phyloP scores from a whole-genome alignment of 2,888 invertebrate genomes.

The Marasmarcha lunaedactyla region DNA sequence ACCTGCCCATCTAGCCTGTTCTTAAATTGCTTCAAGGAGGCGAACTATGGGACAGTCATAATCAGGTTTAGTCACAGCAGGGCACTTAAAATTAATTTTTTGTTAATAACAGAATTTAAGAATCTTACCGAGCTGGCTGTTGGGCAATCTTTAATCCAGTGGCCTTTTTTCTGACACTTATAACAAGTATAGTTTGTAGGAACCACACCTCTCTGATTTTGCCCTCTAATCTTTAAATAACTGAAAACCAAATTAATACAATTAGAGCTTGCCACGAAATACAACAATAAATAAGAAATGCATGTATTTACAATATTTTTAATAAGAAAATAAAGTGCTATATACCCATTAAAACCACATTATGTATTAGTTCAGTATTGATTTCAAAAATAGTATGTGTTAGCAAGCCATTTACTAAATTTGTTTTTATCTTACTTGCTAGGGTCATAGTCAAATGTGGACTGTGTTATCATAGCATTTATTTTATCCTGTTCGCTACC shows the following conservation, averaged over 20 bases:
- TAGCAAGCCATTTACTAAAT: too few relatives aligned
- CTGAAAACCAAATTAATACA: slow-evolving; percentile 58
- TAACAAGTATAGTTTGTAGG: slow-evolving; percentile 94
- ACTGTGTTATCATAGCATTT: slow-evolving; percentile 96
- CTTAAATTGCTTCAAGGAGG: too few relatives aligned
- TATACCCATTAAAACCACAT: neutral
- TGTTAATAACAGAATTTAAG: neutral
- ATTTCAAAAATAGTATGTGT: too few relatives aligned
- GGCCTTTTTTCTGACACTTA: slow-evolving; percentile 94
- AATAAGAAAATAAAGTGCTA: slow-evolving; percentile 1
- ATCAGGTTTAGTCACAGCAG: too few relatives aligned
- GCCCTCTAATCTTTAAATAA: slow-evolving; percentile 89
- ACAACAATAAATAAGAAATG: too few relatives aligned
- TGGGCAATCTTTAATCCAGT: slow-evolving; percentile 98
- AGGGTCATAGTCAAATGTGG: slow-evolving; percentile 96
- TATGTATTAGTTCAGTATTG: too few relatives aligned
- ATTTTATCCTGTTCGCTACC: slow-evolving; percentile 98
- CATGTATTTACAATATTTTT: too few relatives aligned
- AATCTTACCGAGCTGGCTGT: slow-evolving; percentile 63
- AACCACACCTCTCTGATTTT: slow-evolving; percentile 89
- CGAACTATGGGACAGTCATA: too few relatives aligned
- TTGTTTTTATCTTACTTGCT: slow-evolving; percentile 81
- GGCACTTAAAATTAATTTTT: neutral
- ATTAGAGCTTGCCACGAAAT: too few relatives aligned
- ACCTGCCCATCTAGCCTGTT: too few relatives aligned